Base-by-base conservation (phyloP, 2,113 vertebrate species). In the Natator depressus region DNA sequence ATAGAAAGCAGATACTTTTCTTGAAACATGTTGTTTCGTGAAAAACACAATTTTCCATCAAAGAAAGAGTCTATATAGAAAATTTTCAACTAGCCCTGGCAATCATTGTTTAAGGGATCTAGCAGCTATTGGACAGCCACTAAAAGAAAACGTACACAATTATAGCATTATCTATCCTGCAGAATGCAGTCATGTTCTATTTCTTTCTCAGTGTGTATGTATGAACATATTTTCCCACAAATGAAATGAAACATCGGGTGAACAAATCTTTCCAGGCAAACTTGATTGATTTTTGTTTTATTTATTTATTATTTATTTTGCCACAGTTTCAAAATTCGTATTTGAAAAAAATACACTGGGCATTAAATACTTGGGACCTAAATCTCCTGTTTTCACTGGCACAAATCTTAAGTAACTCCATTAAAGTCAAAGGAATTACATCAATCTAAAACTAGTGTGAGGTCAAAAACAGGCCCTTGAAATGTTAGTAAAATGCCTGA, bases 271-370 rank as follows among this genome's bases (percentile, higher is more conserved):
- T 65, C 31, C 62, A n/a, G 31, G 14, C 62, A 65, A 65, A 35
- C 62, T 90, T 90, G 91, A 95, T 95, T 96, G 59, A 94, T 95
- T 93, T 97, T 76, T 95, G n/a, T 10, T 80, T 94, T 93, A 91
- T 89, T 89, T 94, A 81, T 93, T 42, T 84, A 93, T 42, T 85
- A 93, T 96, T 94, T 95, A 89, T 96, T 91, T 93, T 55, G 72
- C n/a, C 22, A 82, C 54, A 87, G 54, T 90, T 96, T 96, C 76
- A 89, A 85, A 91, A 96, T 95, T 80, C 69, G 54, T 85, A 89
- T 80, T 65, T 79, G 47, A 2, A 2, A 88, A 91, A 95, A 96
- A 96, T 90, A 94, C 91, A 93, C 19, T 38, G 69, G 42, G 59
- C 94, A 95, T 91, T 93, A 95, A 94, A 72, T 84, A 88, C 51